Conservation (phyloP, 1,140 invertebrate species). For the Latrodectus geometricus region DNA sequence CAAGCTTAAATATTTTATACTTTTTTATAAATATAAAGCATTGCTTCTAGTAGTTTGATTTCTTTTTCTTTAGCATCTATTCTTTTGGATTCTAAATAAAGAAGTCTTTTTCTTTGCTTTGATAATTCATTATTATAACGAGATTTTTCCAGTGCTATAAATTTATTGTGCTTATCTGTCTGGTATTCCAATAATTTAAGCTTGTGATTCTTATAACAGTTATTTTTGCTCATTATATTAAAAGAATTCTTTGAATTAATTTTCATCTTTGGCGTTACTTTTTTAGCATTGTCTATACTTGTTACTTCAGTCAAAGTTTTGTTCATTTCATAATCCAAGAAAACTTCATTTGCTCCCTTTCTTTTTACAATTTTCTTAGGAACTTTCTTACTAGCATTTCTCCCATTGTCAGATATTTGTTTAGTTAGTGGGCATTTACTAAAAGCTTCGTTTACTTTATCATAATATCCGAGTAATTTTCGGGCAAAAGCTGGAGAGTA, state of each 20-base stretch:
- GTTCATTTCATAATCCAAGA: background rate
- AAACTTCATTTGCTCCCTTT: background rate
- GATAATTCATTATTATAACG: constrained; percentile 9
- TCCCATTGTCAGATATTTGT: constrained; percentile 37
- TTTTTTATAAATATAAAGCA: background rate
- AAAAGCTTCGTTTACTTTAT: constrained; percentile 56
- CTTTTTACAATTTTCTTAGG: background rate
- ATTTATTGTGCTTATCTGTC: constrained; percentile 1
- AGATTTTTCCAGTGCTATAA: constrained; percentile 8
- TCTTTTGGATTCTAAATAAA: constrained; percentile 5
- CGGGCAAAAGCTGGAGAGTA: constrained; percentile 53
- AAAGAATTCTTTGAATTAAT: background rate
- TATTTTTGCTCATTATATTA: background rate
- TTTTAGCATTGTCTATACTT: too few species aligned
- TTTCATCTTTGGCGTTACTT: background rate
- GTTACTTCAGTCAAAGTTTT: background rate
- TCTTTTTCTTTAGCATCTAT: background rate
- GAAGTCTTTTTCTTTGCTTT: constrained; percentile 1
- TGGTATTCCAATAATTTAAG: background rate
- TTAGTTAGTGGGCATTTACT: constrained; percentile 37
- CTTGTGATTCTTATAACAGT: background rate
- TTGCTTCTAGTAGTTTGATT: constrained; percentile 28
- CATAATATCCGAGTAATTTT: constrained; percentile 39
- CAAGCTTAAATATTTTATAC: too few species aligned
- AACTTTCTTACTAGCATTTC: constrained; percentile 37